Base-by-base conservation (phyloP, 2,113 vertebrate species). In the Prunella fulvescens region DNA sequence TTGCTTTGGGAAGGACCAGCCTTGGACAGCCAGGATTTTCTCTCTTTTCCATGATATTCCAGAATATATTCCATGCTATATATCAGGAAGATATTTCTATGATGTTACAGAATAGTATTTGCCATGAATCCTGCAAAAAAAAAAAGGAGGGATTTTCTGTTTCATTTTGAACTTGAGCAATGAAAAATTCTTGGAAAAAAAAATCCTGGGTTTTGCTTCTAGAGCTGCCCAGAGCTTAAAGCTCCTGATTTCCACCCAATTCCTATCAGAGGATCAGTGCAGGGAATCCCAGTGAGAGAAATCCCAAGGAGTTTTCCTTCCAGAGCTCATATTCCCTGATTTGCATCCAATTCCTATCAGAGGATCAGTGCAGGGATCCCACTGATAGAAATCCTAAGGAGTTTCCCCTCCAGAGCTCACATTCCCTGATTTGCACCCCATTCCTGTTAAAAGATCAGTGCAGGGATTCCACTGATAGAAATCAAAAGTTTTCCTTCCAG, bases 121-220 rank as follows among this genome's bases (percentile, higher is more conserved):
- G 61, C 15, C 12, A 2, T 2, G 1, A 11, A 33, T 19, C 20
- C 24, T 40, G 71, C 0, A 0, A 22, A 76, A 84, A 19, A 5
- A 42, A 35, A 39, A 39, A 14, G 17, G 11, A 9, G 3, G 12
- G 4, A 25, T 42, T 42, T 37, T 65, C 50, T 54, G 7, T 7
- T 35, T 51, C 1, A 2, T 20, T 50, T 66, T 73, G 42, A 2
- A 19, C 2, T 19, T 5, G 8, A 44, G 51, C 3, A 3, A 18
- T 10, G 33, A 61, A 39, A 88, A 61, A 39, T 12, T 7, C 4
- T 23, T 6, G 4, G 31, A 5, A 5, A 14, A 13, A 71, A 51
- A 72, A 70, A 29, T 24, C 5, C 26, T 19, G 11, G 4, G 10
- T 37, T 92, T 82, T 92, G n/a, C 25, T 76, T 70, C 39, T 17